Conservation (phyloP, 2,113 vertebrate species). For the Bufo bufo region DNA sequence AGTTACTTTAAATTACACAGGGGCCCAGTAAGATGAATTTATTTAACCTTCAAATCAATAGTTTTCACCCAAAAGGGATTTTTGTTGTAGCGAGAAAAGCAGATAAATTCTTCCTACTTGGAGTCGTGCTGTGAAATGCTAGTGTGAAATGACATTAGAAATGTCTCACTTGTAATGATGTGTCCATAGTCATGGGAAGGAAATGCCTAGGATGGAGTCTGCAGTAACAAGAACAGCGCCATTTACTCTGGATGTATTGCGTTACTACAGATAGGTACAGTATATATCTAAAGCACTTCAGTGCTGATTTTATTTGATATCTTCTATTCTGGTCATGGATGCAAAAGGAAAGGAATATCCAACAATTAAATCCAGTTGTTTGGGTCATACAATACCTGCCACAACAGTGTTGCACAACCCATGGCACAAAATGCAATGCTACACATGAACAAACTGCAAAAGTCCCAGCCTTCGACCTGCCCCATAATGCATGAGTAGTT, state of each 20-base stretch:
- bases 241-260: neutral
- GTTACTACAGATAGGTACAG: neutral
- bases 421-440: too few species aligned
- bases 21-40: slow-evolving; percentile 65
- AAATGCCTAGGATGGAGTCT: neutral
- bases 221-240: neutral
- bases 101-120: slow-evolving; percentile 64
- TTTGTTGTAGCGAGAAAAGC: slow-evolving; percentile 68
- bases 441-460: too few species aligned
- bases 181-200: slow-evolving; percentile 21
- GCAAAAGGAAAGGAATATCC: neutral
- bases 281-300: neutral
- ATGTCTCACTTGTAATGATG: slow-evolving; percentile 60
- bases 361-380: neutral
- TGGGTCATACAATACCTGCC: neutral
- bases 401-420: too few species aligned
- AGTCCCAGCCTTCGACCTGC: neutral
- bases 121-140: slow-evolving; percentile 62
- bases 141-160: slow-evolving; percentile 61
- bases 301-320: neutral
- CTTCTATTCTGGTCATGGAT: neutral
- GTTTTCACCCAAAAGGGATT: slow-evolving; percentile 72
- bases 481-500: neutral
- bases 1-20: slow-evolving; percentile 72
- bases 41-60: slow-evolving; percentile 71